A percentile compares a stretch with the other conserved stretches of the same genome.
phyloP scores from a whole-genome alignment of 2,797 vertebrate species.

The Thamnophis elegans region DNA sequence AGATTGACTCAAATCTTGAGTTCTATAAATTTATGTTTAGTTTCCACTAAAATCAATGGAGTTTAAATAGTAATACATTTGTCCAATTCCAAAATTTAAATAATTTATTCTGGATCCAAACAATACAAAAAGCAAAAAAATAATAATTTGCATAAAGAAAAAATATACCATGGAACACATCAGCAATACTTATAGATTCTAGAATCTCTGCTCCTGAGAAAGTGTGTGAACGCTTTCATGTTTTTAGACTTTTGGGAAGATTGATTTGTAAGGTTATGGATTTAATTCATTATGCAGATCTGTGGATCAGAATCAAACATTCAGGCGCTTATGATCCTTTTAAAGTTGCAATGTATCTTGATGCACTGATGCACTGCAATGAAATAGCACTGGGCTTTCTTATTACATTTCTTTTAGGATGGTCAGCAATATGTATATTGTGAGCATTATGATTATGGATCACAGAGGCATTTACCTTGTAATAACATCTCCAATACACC shows the following conservation, averaged over 20 bases:
- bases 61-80: not conserved
- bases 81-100: not conserved
- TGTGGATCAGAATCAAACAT: not conserved
- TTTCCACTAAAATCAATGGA: not conserved
- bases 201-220: not conserved
- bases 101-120: not conserved
- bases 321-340: not conserved
- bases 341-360: not conserved
- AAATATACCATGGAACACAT: not conserved
- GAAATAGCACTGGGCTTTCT: not conserved
- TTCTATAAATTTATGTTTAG: not conserved
- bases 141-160: not conserved
- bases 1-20: not conserved
- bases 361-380: not conserved
- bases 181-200: not conserved
- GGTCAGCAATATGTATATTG: not conserved
- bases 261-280: conserved; percentile 14
- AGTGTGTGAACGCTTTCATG: not conserved
- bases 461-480: conserved; percentile 45
- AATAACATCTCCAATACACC: conserved; percentile 38
- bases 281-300: conserved; percentile 8
- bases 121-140: not conserved
- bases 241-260: not conserved
- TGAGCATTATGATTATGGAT: not conserved
- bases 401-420: not conserved